Evolutionary conservation across 37 sponge, comb jelly and placozoan genomes (phyloP), one percentile per base, ranked within the genome.

Genomic region (Petrosia ficiformis): DNA sequence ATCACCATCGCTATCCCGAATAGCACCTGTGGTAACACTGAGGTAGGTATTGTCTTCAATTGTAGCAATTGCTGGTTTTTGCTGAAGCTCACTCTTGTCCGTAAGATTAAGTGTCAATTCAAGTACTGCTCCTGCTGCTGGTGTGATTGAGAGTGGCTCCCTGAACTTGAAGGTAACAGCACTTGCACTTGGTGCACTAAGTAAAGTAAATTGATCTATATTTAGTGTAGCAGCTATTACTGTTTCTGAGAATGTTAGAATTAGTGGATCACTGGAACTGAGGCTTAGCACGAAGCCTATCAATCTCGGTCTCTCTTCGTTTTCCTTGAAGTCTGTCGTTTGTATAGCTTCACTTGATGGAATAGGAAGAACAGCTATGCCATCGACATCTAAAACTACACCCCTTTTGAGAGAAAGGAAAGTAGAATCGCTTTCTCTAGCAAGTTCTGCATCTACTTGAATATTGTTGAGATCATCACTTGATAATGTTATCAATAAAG

Each of bases 171-270:
- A 81, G 5, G 38, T 29, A 22, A 65, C 25, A 21, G 85, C 84
- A 44, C 74, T 16, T 19, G 60, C 31, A 40, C 54, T 66, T 3
- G 70, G 69, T n/a, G 86, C 79, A 77, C 84, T 82, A 36, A 84
- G 77, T 8, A 95, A 68, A 2, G 79, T 72, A 59, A 95, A 59
- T 10, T 59, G 67, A 48, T 74, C 44, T 10, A 82, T 77, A 19
- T 59, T 42, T 19, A 89, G 59, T 14, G 72, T 67, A 10, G 32
- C 22, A 3, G 80, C 64, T 14, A 80, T 14, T 0, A 95, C 93
- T n/a, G 92, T 85, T 54, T 95, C 96, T 31, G 90, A 87, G 74
- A 95, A 95, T 16, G 93, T 89, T 31, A 95, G 80, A 58, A 78
- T 78, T 21, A 95, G 75, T 22, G 80, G 82, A 43, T 85, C 89